A percentile compares a stretch with the other conserved stretches of the same genome.
These are phyloP conservation scores for Styela clava DNA, from an alignment of 23 tunicate genomes.

Conservation along the genomic window DNA sequence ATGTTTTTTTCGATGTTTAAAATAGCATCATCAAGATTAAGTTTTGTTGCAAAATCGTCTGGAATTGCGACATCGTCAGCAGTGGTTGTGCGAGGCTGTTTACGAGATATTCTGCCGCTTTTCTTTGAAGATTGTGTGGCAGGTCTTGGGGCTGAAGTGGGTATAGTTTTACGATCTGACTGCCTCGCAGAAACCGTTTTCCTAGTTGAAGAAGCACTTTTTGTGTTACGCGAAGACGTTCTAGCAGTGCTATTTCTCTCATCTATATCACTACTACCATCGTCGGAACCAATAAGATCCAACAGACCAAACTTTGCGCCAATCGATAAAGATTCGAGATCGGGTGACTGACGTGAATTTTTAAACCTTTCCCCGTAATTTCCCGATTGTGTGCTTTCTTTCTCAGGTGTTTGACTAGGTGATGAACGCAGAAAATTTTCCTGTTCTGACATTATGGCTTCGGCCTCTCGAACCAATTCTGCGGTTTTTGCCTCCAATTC, in stretches of 20 bases:
- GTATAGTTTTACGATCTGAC: neutral
- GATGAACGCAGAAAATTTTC: slow-evolving; percentile 19
- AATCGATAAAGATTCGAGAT: neutral
- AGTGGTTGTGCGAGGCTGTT: neutral
- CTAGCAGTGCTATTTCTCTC: neutral
- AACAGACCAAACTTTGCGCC: slow-evolving; percentile 9
- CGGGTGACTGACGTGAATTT: neutral
- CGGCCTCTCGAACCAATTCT: slow-evolving; percentile 72
- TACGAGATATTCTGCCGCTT: neutral
- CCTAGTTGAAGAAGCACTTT: neutral
- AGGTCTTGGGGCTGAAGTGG: neutral
- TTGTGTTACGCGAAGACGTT: neutral
- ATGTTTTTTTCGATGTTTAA: slow-evolving; percentile 34
- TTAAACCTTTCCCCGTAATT: neutral
- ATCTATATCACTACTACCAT: neutral
- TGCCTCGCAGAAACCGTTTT: neutral
- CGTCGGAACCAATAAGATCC: slow-evolving; percentile 14
- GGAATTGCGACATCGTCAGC: slow-evolving; percentile 52
- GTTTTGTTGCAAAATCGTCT: slow-evolving; percentile 21
- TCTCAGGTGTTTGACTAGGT: neutral
- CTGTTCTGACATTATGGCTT: slow-evolving; percentile 59
- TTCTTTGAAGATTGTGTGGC: neutral
- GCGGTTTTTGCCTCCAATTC: slow-evolving; percentile 87
- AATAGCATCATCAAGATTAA: slow-evolving; percentile 21
- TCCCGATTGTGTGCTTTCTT: neutral